Evolutionary conservation across 2,888 invertebrate genomes (phyloP), one percentile per base, ranked within the genome.

Genomic region (Andrena trimmerana): DNA sequence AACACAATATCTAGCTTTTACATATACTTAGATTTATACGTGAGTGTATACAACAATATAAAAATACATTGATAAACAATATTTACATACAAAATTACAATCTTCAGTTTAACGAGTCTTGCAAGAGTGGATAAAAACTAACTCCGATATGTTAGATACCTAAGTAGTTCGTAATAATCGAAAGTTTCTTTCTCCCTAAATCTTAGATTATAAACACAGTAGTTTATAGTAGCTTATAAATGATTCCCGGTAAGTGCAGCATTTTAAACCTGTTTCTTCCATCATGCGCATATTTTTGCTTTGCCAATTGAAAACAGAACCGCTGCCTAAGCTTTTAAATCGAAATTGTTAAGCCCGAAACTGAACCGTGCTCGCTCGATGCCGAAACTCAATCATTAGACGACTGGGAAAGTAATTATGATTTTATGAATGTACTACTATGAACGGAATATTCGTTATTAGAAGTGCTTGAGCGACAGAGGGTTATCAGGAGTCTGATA

Each of bases 1-100:
- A 74, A 60, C 29, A 24, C 50, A n/a, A n/a, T 54, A 27, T 50
- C 6, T 62, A 33, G 16, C 50, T 63, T 52, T 63, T 52, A 63
- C 20, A 63, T 16, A 5, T 7, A 13, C 13, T 5, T 20, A 52
- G n/a, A 52, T 20, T 52, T 65, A 48, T 65, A 48, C 27, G 24
- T 24, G 27, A 42, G 65, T 24, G 20, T 65, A 65, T 42, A 31
- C 50, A 66, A 16, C 24, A 29, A 50, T 66, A 66, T 50, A 50
- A 66, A 66, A 66, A 66, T 66, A 66, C 48, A 29, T 50, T 27
- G 50, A 29, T 27, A 66, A 66, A 50, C 29, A 27, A 16, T 66
- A 66, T 20, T 8, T 50, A 57, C 57, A 57, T 54, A n/a, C 4
- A 62, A 33, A 13, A n/a, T 36, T 36, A 33, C 10, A 63, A 63